These are phyloP conservation scores for Alligator sinensis DNA, from an alignment of 2,113 vertebrate genomes.

Conservation along the genomic window DNA sequence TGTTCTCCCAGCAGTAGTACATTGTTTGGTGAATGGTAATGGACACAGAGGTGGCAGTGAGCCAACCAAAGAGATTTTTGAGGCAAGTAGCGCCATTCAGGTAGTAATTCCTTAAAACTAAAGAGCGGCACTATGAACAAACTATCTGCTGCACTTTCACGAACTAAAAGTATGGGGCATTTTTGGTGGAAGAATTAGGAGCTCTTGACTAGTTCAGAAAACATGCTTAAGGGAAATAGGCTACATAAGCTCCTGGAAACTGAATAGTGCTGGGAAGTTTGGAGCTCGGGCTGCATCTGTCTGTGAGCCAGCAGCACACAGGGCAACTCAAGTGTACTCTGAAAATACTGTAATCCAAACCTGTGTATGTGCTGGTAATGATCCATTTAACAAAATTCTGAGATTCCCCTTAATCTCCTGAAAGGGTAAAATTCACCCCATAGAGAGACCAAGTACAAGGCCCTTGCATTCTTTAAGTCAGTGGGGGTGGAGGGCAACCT, in stretches of 20 bases:
- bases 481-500: background rate
- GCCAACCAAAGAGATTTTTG: background rate
- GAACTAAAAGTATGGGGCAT: background rate
- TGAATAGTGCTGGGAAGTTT: background rate
- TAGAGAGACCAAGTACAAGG: background rate
- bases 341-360: background rate
- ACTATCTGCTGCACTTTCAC: background rate
- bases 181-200: background rate
- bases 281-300: background rate
- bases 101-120: background rate
- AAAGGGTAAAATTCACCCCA: background rate
- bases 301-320: background rate
- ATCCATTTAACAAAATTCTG: background rate
- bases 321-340: background rate
- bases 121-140: background rate
- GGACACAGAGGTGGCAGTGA: background rate
- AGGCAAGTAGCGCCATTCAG: background rate
- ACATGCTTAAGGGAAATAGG: background rate
- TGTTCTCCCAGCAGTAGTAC: background rate
- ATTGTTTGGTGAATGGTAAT: background rate
- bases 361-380: background rate
- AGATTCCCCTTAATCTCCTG: background rate
- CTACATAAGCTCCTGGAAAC: conserved; percentile 25
- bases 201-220: background rate
- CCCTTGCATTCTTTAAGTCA: background rate